A percentile compares a stretch with the other conserved stretches of the same genome.
These are phyloP conservation scores for Porites rus DNA, from an alignment of 92 coral and sea anemone genomes.

Conservation along the genomic window DNA sequence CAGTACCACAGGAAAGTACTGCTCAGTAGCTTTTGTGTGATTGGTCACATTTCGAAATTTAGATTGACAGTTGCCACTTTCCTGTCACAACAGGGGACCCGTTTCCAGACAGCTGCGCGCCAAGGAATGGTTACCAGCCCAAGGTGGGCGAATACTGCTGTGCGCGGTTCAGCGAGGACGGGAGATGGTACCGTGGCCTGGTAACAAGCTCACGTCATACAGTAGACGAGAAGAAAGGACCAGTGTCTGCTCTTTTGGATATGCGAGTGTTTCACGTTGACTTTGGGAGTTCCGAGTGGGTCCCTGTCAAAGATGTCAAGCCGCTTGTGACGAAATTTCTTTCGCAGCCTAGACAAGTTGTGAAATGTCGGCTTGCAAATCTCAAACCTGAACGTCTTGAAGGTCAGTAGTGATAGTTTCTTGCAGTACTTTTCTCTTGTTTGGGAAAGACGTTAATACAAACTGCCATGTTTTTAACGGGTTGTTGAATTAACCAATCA, in stretches of 20 bases:
- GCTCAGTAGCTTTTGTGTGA: neutral
- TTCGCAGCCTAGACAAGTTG: constrained; percentile 93
- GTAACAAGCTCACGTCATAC: constrained; percentile 62
- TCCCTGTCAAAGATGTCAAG: constrained; percentile 67
- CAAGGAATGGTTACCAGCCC: constrained; percentile 34
- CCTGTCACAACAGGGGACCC: constrained; percentile 1
- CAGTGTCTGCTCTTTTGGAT: constrained; percentile 1
- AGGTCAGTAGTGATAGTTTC: constrained; percentile 33
- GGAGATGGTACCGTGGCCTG: constrained; percentile 89
- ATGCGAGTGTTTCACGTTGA: constrained; percentile 92
- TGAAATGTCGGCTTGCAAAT: constrained; percentile 85
- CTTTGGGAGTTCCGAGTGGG: constrained; percentile 88
- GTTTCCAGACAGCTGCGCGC: constrained; percentile 7
- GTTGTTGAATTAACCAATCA: neutral
- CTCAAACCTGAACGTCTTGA: constrained; percentile 70
- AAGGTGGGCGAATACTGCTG: constrained; percentile 88
- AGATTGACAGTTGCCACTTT: neutral
- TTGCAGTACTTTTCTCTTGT: neutral
- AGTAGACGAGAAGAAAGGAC: constrained; percentile 24
- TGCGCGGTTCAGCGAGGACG: constrained; percentile 85
- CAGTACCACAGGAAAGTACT: neutral
- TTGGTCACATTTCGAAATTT: neutral
- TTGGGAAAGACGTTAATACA: neutral
- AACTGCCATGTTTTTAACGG: neutral
- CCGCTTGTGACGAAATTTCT: constrained; percentile 81